phyloP scores from a whole-genome alignment of 1,140 invertebrate genomes.

The Bombus confusus region DNA sequence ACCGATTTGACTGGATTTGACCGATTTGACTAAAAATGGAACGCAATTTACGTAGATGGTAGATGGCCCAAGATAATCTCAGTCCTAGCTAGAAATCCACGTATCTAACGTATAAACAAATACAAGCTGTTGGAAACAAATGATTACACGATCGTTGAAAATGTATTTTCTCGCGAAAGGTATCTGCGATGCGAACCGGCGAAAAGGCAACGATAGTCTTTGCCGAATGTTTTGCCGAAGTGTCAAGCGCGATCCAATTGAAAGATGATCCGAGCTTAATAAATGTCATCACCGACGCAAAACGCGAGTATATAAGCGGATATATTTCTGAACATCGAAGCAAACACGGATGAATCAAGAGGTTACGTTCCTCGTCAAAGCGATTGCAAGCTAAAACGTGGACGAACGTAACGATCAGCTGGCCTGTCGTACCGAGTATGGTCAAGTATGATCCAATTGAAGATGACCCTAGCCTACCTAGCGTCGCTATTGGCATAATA shows the following conservation, averaged over 20 bases:
- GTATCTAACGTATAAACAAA: too few species aligned
- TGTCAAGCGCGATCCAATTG: conserved; percentile 22
- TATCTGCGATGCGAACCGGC: too few species aligned
- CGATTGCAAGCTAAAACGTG: background rate
- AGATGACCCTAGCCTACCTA: conserved; percentile 61
- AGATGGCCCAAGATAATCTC: too few species aligned
- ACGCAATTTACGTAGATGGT: too few species aligned
- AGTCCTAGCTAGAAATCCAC: too few species aligned
- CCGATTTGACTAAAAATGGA: too few species aligned
- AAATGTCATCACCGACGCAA: background rate
- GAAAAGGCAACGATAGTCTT: background rate
- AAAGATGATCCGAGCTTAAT: background rate
- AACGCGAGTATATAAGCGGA: background rate
- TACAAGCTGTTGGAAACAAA: too few species aligned
- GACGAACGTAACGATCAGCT: conserved; percentile 43
- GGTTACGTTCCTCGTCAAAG: background rate
- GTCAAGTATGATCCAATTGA: conserved; percentile 71
- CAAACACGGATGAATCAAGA: background rate
- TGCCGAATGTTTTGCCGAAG: background rate
- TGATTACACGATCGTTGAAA: too few species aligned
- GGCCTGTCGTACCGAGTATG: conserved; percentile 17
- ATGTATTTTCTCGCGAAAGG: too few species aligned
- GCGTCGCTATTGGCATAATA: conserved; percentile 66
- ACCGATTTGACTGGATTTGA: too few species aligned
- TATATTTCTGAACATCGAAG: background rate